phyloP scores from a whole-genome alignment of 2,113 vertebrate species.

The Callaeas wilsoni region DNA sequence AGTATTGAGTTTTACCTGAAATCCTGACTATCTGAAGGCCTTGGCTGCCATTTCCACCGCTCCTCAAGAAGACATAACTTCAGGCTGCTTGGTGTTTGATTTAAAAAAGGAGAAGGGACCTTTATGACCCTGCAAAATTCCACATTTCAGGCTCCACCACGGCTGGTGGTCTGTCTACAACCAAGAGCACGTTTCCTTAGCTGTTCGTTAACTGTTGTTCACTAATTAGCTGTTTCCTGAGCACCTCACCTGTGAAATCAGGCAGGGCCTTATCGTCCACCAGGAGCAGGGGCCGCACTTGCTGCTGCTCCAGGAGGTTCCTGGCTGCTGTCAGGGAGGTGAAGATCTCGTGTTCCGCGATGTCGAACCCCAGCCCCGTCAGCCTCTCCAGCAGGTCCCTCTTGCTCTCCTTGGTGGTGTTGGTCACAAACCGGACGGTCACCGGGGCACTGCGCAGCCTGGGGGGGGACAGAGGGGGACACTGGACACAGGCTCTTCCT shows the following conservation, averaged over 20 bases:
- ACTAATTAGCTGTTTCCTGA: rapidly evolving
- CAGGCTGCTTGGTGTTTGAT: background rate
- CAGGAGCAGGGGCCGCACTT: slow-evolving; percentile 85
- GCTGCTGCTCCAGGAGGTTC: slow-evolving; percentile 83
- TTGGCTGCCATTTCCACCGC: background rate
- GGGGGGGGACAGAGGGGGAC: background rate
- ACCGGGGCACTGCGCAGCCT: slow-evolving; percentile 82
- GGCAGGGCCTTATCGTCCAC: slow-evolving; percentile 86
- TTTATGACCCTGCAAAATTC: background rate
- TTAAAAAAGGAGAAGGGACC: background rate
- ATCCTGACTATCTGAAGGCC: background rate
- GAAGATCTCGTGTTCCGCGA: slow-evolving; percentile 91
- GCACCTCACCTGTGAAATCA: slow-evolving; percentile 84
- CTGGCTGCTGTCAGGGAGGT: slow-evolving; percentile 92
- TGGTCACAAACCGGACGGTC: slow-evolving; percentile 89
- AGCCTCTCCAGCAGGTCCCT: slow-evolving; percentile 82
- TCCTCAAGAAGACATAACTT: background rate
- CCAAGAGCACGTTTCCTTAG: rapidly evolving
- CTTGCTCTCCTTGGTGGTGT: slow-evolving; percentile 95
- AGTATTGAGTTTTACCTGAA: background rate
- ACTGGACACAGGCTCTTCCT: background rate
- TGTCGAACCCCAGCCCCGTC: slow-evolving; percentile 80
- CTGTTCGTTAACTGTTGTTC: rapidly evolving
- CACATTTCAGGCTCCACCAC: background rate
- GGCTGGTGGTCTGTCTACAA: rapidly evolving